A percentile compares a stretch with the other conserved stretches of the same genome.
Evolutionary conservation across 2,888 invertebrate genomes (phyloP).

Genomic region (Diabrotica balteata): DNA sequence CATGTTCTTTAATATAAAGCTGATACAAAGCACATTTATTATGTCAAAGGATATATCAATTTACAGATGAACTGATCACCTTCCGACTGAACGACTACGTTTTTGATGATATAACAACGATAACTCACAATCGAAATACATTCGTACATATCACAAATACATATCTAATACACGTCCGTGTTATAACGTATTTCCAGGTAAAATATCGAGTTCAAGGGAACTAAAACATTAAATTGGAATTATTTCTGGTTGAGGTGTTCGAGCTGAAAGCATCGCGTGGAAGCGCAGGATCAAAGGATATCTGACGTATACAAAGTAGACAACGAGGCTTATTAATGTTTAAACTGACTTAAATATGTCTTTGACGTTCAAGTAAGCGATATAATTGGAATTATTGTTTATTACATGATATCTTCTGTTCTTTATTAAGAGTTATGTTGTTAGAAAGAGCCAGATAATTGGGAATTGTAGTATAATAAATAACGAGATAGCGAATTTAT

Average conservation of each 20-base stretch:
- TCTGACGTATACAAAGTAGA: conserved; percentile 55
- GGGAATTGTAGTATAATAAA: conserved; percentile 13
- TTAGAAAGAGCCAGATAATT: conserved; percentile 15
- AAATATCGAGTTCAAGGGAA: conserved; percentile 40
- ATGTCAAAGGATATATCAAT: no score
- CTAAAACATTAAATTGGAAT: conserved; percentile 51
- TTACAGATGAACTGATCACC: neutral
- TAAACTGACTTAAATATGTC: conserved; percentile 54
- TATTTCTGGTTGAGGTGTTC: conserved; percentile 53
- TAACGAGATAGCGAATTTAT: neutral
- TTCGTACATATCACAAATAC: neutral
- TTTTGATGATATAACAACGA: neutral
- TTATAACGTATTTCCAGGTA: conserved; percentile 14
- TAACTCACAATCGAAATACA: neutral
- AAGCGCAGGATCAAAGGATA: conserved; percentile 55
- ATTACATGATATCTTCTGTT: conserved; percentile 27
- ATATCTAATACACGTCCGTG: neutral
- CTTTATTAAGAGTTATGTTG: conserved; percentile 10
- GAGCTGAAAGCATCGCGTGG: conserved; percentile 50
- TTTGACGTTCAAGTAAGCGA: conserved; percentile 53
- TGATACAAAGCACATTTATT: no score
- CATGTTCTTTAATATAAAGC: no score
- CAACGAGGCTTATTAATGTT: conserved; percentile 55
- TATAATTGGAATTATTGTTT: conserved; percentile 55
- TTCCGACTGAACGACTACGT: neutral